A percentile compares a stretch with the other conserved stretches of the same genome.
phyloP scores from a whole-genome alignment of 2,888 invertebrate genomes.

The Agriopis aurantiaria region DNA sequence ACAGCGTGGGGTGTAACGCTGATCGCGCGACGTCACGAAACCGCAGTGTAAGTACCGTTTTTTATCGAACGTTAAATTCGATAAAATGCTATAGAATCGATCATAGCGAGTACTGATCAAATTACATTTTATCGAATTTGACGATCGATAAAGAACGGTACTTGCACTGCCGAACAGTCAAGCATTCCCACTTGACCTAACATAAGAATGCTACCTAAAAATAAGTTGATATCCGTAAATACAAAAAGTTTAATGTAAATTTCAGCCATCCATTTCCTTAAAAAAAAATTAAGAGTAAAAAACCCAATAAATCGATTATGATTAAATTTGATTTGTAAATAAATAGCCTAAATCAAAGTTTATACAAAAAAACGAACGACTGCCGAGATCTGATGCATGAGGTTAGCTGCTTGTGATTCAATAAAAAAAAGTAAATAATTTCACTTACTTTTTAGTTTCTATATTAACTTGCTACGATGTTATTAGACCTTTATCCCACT shows the following conservation, averaged over 20 bases:
- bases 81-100: too few relatives aligned
- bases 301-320: neutral
- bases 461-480: neutral
- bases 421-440: neutral
- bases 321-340: conserved; percentile 8
- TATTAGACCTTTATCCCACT: neutral
- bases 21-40: neutral
- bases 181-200: neutral
- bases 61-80: too few relatives aligned
- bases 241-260: neutral
- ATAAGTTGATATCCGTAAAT: conserved; percentile 11
- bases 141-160: too few relatives aligned
- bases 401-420: conserved; percentile 10
- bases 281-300: conserved; percentile 1
- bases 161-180: too few relatives aligned
- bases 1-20: neutral
- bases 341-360: conserved; percentile 5
- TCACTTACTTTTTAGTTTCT: too few relatives aligned
- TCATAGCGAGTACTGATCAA: too few relatives aligned
- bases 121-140: too few relatives aligned
- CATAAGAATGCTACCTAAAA: neutral
- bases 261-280: conserved; percentile 11
- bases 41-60: too few relatives aligned
- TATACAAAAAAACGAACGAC: neutral
- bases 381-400: conserved; percentile 21